These are phyloP conservation scores for Leucozona laternaria DNA, from an alignment of 2,888 invertebrate species.

Conservation along the genomic window DNA sequence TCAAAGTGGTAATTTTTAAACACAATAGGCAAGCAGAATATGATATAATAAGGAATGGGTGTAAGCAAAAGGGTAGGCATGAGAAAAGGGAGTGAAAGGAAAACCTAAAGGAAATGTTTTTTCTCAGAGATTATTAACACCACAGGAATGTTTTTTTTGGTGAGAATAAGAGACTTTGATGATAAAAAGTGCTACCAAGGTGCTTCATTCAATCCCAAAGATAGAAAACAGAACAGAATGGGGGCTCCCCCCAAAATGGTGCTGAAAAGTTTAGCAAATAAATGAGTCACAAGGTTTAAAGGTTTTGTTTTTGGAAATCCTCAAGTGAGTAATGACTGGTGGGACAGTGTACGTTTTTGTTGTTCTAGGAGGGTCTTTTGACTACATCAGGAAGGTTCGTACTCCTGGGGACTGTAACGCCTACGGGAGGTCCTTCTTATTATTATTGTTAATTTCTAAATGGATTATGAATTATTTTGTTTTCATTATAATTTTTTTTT, in stretches of 20 bases:
- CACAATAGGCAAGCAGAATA: slow-evolving; percentile 63
- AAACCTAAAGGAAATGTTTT: slow-evolving; percentile 30
- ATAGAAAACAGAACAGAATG: not conserved
- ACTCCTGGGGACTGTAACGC: not conserved
- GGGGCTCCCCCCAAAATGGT: not conserved
- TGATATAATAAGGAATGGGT: not conserved
- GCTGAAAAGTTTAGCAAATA: slow-evolving; percentile 70
- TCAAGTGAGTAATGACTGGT: slow-evolving; percentile 70
- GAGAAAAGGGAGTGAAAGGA: not conserved
- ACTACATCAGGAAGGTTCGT: not conserved
- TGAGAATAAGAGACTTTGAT: slow-evolving; percentile 44
- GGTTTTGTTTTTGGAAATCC: slow-evolving; percentile 73
- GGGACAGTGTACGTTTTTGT: slow-evolving; percentile 18
- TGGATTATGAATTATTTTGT: slow-evolving; percentile 71
- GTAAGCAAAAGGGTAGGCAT: not conserved
- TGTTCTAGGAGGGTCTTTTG: slow-evolving; percentile 12
- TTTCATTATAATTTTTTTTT: slow-evolving; percentile 20
- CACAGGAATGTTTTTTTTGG: slow-evolving; percentile 50
- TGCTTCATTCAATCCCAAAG: slow-evolving; percentile 33
- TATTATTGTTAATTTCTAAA: slow-evolving; percentile 71
- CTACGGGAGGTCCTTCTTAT: slow-evolving; percentile 20
- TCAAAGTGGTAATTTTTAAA: slow-evolving; percentile 71
- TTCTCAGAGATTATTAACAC: slow-evolving; percentile 57
- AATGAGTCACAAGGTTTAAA: slow-evolving; percentile 68
- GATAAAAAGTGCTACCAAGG: slow-evolving; percentile 51